Base-by-base conservation (phyloP, 1,140 invertebrate genomes). In the Drosophila kepulauana region DNA sequence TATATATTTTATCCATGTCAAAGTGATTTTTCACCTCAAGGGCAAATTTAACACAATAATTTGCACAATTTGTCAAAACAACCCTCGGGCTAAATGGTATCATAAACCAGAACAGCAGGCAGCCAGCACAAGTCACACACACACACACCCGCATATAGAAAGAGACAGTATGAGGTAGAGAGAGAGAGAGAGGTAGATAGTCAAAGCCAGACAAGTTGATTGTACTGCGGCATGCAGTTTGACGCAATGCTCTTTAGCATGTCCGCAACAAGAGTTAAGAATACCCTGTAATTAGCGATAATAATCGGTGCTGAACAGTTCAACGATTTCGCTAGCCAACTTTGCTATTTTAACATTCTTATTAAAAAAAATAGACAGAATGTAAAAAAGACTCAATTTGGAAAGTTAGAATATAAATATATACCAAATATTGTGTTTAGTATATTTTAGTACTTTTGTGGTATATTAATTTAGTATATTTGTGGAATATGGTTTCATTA, bases 31-130 rank as follows among this genome's bases (percentile, higher is more conserved):
- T 89, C 78, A 91, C 87, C 87, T 91, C 82, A 88, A 91, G 87
- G 87, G 87, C 88, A 91, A 91, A 88, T 91, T 91, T 91, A 91
- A 91, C 87, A 91, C 87, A 91, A 91, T 91, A 91, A 91, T 91
- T 91, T 91, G 88, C 82, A 91, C 87, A 91, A 91, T 91, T 91
- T 91, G 87, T 91, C 88, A 91, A 91, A 91, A 87, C 82, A 91
- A 81, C 87, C 87, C 88, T 91, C 78, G 25, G 71, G 87, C 88
- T 91, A 91, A 87, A 91, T 84, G 80, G 80, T 84, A 76, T 79
- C 79, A 90, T 90, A 87, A 87, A 84, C 72, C 78, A 78, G 64
- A 72, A 71, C 69, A 76, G 69, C 65, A 77, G 62, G 74, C 73
- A 78, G 63, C 28, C 69, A 51, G 56, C 52, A 67, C n/a, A 67